A percentile compares a stretch with the other conserved stretches of the same genome.
Conservation (phyloP, 2,888 invertebrate genomes). For the Colostygia pectinataria region DNA sequence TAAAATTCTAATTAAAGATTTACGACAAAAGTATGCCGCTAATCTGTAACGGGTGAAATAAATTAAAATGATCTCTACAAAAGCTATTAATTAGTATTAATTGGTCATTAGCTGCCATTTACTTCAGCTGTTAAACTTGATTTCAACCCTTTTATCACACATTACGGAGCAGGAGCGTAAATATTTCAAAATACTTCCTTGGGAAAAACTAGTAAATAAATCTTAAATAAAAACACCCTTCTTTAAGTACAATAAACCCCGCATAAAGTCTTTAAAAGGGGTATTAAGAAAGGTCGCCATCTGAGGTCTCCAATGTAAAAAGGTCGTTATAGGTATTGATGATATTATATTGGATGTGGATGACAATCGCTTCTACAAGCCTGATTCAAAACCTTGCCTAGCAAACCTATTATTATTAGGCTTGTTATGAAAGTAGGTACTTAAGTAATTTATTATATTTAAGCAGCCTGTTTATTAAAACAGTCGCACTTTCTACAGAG, state of each 20-base stretch:
- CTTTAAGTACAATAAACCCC: slow-evolving; percentile 9
- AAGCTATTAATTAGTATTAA: slow-evolving; percentile 19
- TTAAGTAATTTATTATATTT: no score
- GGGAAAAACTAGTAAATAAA: slow-evolving; percentile 1
- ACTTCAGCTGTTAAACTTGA: slow-evolving; percentile 13
- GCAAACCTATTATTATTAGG: no score
- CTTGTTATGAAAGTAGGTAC: no score
- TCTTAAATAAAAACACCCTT: slow-evolving; percentile 9
- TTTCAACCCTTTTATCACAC: slow-evolving; percentile 6
- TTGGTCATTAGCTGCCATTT: slow-evolving; percentile 13
- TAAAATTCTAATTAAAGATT: background rate
- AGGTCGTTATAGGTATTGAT: slow-evolving; percentile 10
- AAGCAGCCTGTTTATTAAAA: no score
- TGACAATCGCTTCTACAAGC: background rate
- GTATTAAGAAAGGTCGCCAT: slow-evolving; percentile 14
- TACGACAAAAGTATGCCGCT: slow-evolving; percentile 1
- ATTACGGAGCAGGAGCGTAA: slow-evolving; percentile 1
- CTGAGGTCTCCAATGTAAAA: slow-evolving; percentile 12
- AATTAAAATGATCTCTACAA: slow-evolving; percentile 12
- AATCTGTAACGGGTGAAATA: slow-evolving; percentile 4
- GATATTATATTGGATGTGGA: slow-evolving; percentile 4
- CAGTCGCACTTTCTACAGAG: no score
- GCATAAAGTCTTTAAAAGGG: slow-evolving; percentile 16
- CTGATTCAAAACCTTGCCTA: background rate
- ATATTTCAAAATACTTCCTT: background rate